These are phyloP conservation scores for Rana temporaria DNA, from an alignment of 2,113 vertebrate genomes.

Conservation along the genomic window DNA sequence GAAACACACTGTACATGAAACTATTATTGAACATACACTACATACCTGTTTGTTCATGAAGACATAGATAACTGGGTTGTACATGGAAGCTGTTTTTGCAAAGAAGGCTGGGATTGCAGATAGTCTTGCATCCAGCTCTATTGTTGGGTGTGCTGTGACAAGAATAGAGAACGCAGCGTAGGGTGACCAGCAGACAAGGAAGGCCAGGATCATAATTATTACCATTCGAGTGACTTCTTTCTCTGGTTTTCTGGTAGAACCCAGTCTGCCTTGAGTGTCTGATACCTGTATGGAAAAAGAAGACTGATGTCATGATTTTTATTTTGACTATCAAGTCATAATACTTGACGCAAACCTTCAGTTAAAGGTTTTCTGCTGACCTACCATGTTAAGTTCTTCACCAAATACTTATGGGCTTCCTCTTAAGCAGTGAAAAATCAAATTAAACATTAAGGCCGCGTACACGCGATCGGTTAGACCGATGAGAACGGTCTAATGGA, in stretches of 20 bases:
- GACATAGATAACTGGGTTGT: slow-evolving; percentile 90
- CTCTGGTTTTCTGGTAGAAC: slow-evolving; percentile 80
- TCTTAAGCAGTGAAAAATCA: too few species aligned
- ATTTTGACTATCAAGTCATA: too few species aligned
- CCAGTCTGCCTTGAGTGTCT: slow-evolving; percentile 73
- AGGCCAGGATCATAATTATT: slow-evolving; percentile 86
- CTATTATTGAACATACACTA: neutral
- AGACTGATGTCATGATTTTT: too few species aligned
- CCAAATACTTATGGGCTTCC: too few species aligned
- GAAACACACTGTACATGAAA: neutral
- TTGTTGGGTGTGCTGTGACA: slow-evolving; percentile 77
- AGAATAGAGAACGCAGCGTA: slow-evolving; percentile 83
- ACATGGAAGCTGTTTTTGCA: slow-evolving; percentile 87
- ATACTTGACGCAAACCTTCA: too few species aligned
- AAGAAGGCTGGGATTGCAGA: slow-evolving; percentile 87
- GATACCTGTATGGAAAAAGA: slow-evolving; percentile 74
- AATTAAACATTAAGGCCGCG: too few species aligned
- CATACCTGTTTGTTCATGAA: slow-evolving; percentile 92
- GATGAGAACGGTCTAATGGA: too few species aligned
- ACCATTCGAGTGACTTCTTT: slow-evolving; percentile 89
- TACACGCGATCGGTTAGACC: too few species aligned
- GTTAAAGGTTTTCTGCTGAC: too few species aligned
- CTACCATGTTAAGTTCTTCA: too few species aligned
- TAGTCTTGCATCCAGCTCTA: slow-evolving; percentile 81
- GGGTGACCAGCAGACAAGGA: slow-evolving; percentile 87